Conservation (phyloP, 2,113 vertebrate genomes). For the Chloropsis cyanopogon region DNA sequence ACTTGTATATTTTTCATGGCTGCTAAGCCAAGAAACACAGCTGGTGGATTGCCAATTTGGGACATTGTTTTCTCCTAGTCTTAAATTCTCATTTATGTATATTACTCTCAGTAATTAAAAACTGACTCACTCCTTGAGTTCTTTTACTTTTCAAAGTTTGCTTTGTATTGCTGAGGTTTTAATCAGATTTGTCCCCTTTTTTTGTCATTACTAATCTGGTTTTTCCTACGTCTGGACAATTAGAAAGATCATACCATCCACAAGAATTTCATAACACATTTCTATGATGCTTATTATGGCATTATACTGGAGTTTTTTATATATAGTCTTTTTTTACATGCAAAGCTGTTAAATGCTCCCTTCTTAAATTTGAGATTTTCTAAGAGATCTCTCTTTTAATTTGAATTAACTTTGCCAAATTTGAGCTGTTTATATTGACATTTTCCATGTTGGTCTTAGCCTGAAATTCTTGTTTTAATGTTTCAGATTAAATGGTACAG, state of each 20-base stretch:
- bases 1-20: neutral
- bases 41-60: neutral
- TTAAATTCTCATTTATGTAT: neutral
- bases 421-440: neutral
- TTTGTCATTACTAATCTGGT: neutral
- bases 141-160: neutral
- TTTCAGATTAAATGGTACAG: conserved; percentile 47
- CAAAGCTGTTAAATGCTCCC: neutral
- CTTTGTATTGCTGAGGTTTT: neutral
- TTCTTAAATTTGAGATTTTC: neutral
- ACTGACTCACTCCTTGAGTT: neutral
- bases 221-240: neutral
- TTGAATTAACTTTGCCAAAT: conserved; percentile 33
- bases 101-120: neutral
- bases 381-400: conserved; percentile 9
- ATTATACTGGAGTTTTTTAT: neutral
- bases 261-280: neutral
- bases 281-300: neutral
- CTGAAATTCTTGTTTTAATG: conserved; percentile 48
- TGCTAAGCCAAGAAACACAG: neutral
- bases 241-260: neutral
- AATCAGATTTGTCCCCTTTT: neutral
- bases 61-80: neutral
- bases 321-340: neutral
- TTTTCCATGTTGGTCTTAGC: conserved; percentile 33